Conservation (phyloP, 2,797 vertebrate genomes). For the Enteromius paludinosus region DNA sequence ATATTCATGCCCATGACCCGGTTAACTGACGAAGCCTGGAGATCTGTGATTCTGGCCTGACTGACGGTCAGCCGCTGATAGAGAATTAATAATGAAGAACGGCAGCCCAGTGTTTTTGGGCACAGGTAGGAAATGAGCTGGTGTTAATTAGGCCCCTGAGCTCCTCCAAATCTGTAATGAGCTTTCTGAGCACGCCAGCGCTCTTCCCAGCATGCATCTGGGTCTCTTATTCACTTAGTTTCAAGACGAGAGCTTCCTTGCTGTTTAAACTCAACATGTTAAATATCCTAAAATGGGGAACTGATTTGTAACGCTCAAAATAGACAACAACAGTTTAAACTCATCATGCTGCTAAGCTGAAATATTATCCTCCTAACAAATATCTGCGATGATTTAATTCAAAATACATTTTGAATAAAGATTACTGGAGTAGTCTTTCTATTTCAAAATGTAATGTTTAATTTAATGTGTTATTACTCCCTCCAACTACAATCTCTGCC, state of each 20-base stretch:
- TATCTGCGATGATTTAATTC: too few species aligned
- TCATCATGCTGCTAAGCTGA: not conserved
- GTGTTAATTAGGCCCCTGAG: conserved; percentile 66
- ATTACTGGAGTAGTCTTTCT: too few species aligned
- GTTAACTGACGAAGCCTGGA: conserved; percentile 58
- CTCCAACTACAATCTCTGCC: too few species aligned
- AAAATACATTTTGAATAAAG: too few species aligned
- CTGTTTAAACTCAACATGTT: not conserved
- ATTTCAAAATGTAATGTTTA: too few species aligned
- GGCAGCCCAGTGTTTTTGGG: conserved; percentile 60
- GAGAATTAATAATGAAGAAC: conserved; percentile 69
- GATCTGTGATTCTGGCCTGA: conserved; percentile 38
- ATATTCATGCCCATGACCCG: conserved; percentile 62
- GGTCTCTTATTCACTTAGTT: conserved; percentile 1
- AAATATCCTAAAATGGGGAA: not conserved
- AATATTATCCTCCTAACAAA: not conserved
- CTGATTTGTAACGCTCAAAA: not conserved
- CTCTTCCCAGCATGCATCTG: conserved; percentile 28
- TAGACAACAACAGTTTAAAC: not conserved
- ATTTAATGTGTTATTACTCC: too few species aligned
- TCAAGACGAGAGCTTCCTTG: not conserved
- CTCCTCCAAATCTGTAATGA: conserved; percentile 63
- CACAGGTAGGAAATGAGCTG: conserved; percentile 63
- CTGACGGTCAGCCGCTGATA: conserved; percentile 61
- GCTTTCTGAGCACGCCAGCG: conserved; percentile 51